phyloP scores from a whole-genome alignment of 2,888 invertebrate species.

The Lasioglossum leucozonium region DNA sequence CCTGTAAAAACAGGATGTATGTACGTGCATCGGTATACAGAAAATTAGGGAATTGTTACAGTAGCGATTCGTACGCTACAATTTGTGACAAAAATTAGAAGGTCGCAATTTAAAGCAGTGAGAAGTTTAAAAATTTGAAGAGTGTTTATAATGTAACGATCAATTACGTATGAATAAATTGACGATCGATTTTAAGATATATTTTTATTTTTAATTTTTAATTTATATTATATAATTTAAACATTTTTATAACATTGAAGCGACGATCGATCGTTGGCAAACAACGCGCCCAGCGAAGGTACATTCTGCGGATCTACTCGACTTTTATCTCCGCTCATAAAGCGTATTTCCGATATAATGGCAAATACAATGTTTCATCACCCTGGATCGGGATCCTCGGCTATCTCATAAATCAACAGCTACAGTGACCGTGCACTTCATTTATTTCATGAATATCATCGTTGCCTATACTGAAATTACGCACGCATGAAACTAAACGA shows the following conservation, averaged over 20 bases:
- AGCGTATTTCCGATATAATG: neutral
- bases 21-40: neutral
- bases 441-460: neutral
- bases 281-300: neutral
- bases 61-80: neutral
- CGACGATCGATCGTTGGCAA: neutral
- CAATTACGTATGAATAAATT: neutral
- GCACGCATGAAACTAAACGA: neutral
- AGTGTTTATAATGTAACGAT: neutral
- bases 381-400: neutral
- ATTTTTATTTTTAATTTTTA: no score
- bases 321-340: neutral
- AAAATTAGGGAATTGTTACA: neutral
- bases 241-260: neutral
- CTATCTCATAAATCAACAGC: neutral
- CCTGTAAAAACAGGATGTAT: neutral
- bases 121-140: neutral
- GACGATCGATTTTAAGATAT: neutral
- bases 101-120: neutral
- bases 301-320: neutral
- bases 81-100: neutral
- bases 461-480: neutral
- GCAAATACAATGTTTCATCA: neutral
- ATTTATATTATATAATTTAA: no score
- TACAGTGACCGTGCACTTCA: neutral